phyloP scores from a whole-genome alignment of 2,113 vertebrate species.

The Cromileptes altivelis region DNA sequence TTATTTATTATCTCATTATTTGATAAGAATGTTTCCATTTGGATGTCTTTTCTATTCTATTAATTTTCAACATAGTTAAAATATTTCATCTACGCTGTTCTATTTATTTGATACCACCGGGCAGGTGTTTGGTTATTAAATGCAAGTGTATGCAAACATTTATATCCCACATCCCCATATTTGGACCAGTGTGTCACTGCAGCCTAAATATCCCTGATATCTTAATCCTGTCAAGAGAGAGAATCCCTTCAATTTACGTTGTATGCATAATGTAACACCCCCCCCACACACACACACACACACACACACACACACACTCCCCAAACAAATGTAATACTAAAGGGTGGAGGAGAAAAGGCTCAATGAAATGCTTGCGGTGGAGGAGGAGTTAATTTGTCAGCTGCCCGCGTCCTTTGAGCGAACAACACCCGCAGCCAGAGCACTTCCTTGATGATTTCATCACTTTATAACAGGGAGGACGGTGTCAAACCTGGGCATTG shows the following conservation, averaged over 20 bases:
- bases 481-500: constrained; percentile 80
- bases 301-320: no score
- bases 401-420: constrained; percentile 73
- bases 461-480: constrained; percentile 83
- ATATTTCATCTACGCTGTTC: constrained; percentile 76
- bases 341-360: constrained; percentile 73
- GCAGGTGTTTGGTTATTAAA: constrained; percentile 78
- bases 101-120: constrained; percentile 75
- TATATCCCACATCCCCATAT: constrained; percentile 58
- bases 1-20: constrained; percentile 89
- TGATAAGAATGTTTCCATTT: constrained; percentile 87
- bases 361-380: constrained; percentile 70
- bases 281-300: no score
- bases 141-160: constrained; percentile 76
- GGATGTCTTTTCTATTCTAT: constrained; percentile 83
- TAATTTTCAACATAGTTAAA: constrained; percentile 83
- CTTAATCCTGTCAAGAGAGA: constrained; percentile 79
- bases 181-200: constrained; percentile 48
- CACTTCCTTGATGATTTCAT: constrained; percentile 86
- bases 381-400: constrained; percentile 83
- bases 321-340: constrained; percentile 78
- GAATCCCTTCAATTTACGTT: constrained; percentile 77
- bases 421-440: constrained; percentile 73
- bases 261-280: constrained; percentile 75
- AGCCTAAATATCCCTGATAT: constrained; percentile 72